Conservation (phyloP, 2,113 vertebrate genomes). For the Melospiza georgiana region DNA sequence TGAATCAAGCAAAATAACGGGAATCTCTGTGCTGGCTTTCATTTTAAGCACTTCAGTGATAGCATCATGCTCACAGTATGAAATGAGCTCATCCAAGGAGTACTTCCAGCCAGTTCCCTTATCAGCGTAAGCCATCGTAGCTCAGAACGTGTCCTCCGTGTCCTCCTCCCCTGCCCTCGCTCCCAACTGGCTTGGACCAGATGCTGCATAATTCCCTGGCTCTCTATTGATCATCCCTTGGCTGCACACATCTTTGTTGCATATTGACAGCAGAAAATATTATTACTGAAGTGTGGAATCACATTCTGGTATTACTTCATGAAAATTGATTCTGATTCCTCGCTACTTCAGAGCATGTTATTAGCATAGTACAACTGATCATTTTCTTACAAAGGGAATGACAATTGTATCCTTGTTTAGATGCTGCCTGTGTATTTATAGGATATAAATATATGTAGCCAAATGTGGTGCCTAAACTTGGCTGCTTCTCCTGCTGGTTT, state of each 20-base stretch:
- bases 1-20: not conserved
- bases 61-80: not conserved
- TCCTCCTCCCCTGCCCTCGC: not conserved
- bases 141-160: not conserved
- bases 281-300: not conserved
- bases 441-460: not conserved
- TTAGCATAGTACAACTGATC: not conserved
- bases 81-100: not conserved
- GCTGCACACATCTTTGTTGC: not conserved
- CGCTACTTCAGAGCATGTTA: not conserved
- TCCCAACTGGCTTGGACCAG: not conserved
- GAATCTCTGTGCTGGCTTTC: not conserved
- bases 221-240: not conserved
- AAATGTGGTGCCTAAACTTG: not conserved
- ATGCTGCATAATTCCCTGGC: not conserved
- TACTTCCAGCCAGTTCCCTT: not conserved
- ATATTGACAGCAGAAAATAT: not conserved
- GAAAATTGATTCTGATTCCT: not conserved
- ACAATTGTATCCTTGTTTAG: not conserved
- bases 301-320: not conserved
- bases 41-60: not conserved
- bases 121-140: not conserved
- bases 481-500: not conserved
- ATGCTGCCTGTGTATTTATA: not conserved
- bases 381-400: not conserved